Conservation (phyloP, 53 echinoderm and acorn worm species). For the Zoroaster sp. region DNA sequence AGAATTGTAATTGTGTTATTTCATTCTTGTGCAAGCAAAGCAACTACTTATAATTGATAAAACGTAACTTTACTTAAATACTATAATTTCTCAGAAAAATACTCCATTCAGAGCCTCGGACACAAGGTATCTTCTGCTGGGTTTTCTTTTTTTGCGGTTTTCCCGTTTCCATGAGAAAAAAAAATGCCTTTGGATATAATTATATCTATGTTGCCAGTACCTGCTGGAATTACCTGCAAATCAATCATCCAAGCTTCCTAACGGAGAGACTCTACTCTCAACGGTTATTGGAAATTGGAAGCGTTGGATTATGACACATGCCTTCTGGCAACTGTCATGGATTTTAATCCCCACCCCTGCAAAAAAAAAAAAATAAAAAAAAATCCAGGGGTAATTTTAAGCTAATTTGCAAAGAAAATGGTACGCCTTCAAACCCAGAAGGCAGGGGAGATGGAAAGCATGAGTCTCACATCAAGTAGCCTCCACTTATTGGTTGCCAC, state of each 20-base stretch:
- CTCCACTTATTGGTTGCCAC: slow-evolving; percentile 4
- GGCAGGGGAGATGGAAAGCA: not conserved
- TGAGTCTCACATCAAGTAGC: not conserved
- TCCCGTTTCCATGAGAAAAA: slow-evolving; percentile 5
- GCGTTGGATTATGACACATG: slow-evolving; percentile 33
- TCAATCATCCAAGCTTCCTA: slow-evolving; percentile 23
- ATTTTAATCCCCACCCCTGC: slow-evolving; percentile 9
- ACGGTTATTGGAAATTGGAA: slow-evolving; percentile 33
- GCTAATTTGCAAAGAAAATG: slow-evolving; percentile 40
- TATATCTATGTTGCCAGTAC: slow-evolving; percentile 31
- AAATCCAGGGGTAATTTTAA: slow-evolving; percentile 39
- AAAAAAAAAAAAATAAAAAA: not conserved
- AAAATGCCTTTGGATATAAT: slow-evolving; percentile 31
- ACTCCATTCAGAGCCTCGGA: not conserved
- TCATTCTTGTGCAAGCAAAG: not conserved
- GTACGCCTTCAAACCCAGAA: slow-evolving; percentile 29
- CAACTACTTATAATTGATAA: not conserved
- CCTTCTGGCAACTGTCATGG: slow-evolving; percentile 22
- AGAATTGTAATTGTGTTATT: not conserved
- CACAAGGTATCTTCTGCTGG: not conserved
- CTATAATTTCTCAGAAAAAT: too few species aligned
- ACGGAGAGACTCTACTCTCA: not conserved
- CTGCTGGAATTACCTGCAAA: slow-evolving; percentile 37
- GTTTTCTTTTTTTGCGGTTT: not conserved
- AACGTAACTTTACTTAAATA: not conserved